These are phyloP conservation scores for Agrotis segetum DNA, from an alignment of 2,888 invertebrate species.

Conservation along the genomic window DNA sequence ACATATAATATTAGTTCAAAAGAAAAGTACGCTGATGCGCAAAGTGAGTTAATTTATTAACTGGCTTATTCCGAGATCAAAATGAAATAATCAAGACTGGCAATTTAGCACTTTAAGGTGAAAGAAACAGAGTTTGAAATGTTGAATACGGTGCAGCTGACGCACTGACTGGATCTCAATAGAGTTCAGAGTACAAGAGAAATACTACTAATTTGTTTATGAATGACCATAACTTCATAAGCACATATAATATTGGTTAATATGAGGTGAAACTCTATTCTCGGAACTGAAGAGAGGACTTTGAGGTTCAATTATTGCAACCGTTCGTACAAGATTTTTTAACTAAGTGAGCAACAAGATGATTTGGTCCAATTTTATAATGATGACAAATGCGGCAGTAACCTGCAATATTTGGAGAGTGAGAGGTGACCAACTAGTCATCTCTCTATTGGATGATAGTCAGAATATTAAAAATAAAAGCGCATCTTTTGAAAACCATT, in stretches of 20 bases:
- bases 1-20: constrained; percentile 45
- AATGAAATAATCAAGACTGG: constrained; percentile 15
- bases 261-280: constrained; percentile 27
- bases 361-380: background rate
- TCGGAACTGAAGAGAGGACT: constrained; percentile 4
- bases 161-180: constrained; percentile 8
- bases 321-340: background rate
- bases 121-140: constrained; percentile 13
- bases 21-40: constrained; percentile 20
- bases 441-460: background rate
- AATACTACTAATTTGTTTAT: constrained; percentile 27
- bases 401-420: too few species aligned
- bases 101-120: constrained; percentile 8
- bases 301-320: background rate
- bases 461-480: background rate
- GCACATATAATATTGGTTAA: background rate
- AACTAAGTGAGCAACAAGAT: constrained; percentile 1
- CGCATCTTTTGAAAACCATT: background rate
- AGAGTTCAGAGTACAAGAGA: constrained; percentile 13
- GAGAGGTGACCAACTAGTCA: too few species aligned
- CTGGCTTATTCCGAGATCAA: constrained; percentile 32
- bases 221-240: constrained; percentile 11
- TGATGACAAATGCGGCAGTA: background rate
- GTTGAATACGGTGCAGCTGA: background rate
- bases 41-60: constrained; percentile 36